These are phyloP conservation scores for Budorcas taxicolor DNA, from an alignment of 2,113 vertebrate genomes.

Conservation along the genomic window DNA sequence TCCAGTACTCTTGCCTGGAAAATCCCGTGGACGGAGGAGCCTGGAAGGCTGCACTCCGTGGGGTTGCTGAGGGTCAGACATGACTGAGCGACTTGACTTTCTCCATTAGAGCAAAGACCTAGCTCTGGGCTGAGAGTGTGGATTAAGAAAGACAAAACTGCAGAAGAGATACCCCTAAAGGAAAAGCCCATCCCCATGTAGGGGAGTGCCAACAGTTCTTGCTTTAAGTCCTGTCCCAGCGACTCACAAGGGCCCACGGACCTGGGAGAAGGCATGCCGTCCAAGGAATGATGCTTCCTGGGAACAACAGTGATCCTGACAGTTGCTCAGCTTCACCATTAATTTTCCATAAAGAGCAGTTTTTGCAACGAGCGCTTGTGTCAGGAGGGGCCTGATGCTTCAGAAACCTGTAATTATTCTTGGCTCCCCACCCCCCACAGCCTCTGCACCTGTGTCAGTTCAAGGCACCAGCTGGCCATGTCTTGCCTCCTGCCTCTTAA, in stretches of 20 bases:
- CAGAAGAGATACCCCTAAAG: background rate
- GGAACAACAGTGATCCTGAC: slow-evolving; percentile 76
- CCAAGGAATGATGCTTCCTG: slow-evolving; percentile 64
- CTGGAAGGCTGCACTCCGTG: too few relatives aligned
- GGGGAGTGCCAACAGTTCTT: slow-evolving; percentile 27
- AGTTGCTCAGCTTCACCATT: slow-evolving; percentile 78
- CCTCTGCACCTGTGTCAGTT: slow-evolving; percentile 86
- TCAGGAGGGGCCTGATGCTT: slow-evolving; percentile 83
- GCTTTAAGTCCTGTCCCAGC: background rate
- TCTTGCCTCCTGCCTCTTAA: slow-evolving; percentile 81
- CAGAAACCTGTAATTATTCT: slow-evolving; percentile 87
- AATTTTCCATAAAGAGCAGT: slow-evolving; percentile 86
- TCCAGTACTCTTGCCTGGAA: too few relatives aligned
- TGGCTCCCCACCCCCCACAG: slow-evolving; percentile 82
- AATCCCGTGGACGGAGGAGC: too few relatives aligned
- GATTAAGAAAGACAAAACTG: background rate
- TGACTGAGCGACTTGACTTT: too few relatives aligned
- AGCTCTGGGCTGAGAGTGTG: slow-evolving; percentile 37
- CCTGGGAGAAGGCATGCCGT: slow-evolving; percentile 58
- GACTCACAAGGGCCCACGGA: background rate
- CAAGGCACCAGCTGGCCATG: slow-evolving; percentile 84
- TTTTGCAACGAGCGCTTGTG: slow-evolving; percentile 80
- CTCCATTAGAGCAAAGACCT: slow-evolving; percentile 18
- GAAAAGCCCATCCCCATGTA: slow-evolving; percentile 30
- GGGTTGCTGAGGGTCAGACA: too few relatives aligned